Evolutionary conservation across 2,888 invertebrate genomes (phyloP).

Genomic region (Diarsia dahlii): DNA sequence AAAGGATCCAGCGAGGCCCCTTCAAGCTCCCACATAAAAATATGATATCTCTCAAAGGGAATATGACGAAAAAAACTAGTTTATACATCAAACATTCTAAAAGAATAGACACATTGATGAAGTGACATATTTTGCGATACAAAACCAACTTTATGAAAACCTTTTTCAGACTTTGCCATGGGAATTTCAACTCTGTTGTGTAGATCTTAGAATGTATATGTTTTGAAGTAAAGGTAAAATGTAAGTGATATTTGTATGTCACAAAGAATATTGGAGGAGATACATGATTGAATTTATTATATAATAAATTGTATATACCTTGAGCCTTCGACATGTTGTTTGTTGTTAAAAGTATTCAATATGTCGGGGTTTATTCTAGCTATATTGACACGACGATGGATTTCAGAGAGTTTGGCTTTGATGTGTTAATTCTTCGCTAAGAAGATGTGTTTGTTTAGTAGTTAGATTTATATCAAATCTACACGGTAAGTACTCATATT

Average conservation of each 20-base stretch:
- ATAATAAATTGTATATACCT: constrained; percentile 69
- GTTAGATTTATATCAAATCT: too few species aligned
- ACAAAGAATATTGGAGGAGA: constrained; percentile 65
- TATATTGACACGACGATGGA: constrained; percentile 22
- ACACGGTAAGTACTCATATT: too few species aligned
- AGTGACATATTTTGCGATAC: constrained; percentile 43
- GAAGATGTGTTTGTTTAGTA: too few species aligned
- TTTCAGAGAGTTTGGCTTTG: constrained; percentile 34
- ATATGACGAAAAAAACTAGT: constrained; percentile 61
- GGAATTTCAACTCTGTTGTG: constrained; percentile 29
- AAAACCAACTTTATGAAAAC: constrained; percentile 30
- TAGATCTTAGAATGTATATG: neutral
- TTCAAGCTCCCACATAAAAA: constrained; percentile 61
- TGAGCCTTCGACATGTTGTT: constrained; percentile 57
- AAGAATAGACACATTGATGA: constrained; percentile 60
- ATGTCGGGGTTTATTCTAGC: constrained; percentile 24
- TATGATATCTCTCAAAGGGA: constrained; percentile 69
- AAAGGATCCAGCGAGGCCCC: constrained; percentile 63
- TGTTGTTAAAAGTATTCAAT: constrained; percentile 57
- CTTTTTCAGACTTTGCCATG: neutral
- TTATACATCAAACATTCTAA: constrained; percentile 64
- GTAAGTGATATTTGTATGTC: constrained; percentile 53
- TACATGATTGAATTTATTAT: constrained; percentile 68
- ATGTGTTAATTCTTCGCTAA: too few species aligned
- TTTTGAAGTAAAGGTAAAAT: neutral